Evolutionary conservation across 2,797 vertebrate genomes (phyloP), one percentile per base, ranked within the genome.

Genomic region (Erpetoichthys calabaricus): DNA sequence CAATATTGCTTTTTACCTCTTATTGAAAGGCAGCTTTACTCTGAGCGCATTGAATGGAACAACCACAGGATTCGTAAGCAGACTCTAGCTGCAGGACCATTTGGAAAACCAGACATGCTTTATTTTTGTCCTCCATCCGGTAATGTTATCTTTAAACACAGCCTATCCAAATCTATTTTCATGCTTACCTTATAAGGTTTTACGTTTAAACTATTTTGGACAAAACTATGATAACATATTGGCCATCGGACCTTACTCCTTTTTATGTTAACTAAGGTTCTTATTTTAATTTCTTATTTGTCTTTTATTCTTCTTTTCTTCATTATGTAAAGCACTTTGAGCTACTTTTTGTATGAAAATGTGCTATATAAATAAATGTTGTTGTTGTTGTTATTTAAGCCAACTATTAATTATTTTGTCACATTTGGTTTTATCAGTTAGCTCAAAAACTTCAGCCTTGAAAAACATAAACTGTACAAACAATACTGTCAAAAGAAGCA

Each of bases 1-100:
- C 51, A 53, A 53, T 53, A 53, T 41, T 53, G 51, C 42, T 53
- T 53, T 41, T 53, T 53, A 10, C n/a, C n/a, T n/a, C n/a, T n/a
- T n/a, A n/a, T 7, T 53, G 51, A 53, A 53, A 53, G 42, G 42
- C 5, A 53, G 51, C 51, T 53, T 3, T 3, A 4, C 51, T 42
- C 51, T 2, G 8, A n/a, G 42, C 4, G 4, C 6, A 53, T 53
- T 10, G 9, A 53, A 10, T 53, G 9, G 51, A 53, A 53, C 25
- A 53, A 9, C 9, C 51, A 53, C 51, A 53, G 51, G n/a, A 53
- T 9, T 3, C 10, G 51, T 9, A 53, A 53, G 25, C 51, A 42
- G 42, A 10, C 51, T 0, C 9, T 6, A n/a, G 51, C 25, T 53
- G 7, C 51, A 9, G 51, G 51, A n/a, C 51, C 51, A 6, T 53